Base-by-base conservation (phyloP, 2,888 invertebrate species). In the Aleiodes testaceus region DNA sequence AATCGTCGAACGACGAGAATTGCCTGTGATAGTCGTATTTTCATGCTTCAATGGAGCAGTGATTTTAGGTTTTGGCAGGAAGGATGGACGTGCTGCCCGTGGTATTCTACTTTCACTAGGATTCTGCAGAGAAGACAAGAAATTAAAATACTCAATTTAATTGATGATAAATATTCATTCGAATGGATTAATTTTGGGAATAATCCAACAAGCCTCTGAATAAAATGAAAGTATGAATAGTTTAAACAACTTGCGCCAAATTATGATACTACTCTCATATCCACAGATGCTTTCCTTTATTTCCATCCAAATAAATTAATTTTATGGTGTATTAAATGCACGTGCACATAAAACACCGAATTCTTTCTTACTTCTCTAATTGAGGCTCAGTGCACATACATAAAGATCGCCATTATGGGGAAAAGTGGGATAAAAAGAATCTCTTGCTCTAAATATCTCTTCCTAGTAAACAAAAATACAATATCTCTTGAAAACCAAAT, bases 41-140 rank as follows among this genome's bases (percentile, higher is more conserved):
- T 36, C 66, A 66, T 72, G 72, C 53, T 78, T 79, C 16, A 80
- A 73, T 9, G 78, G 72, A 14, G 77, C 78, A 26, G 80, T 73
- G 20, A 80, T 71, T 73, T 81, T 79, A 22, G 82, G 77, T 74
- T 85, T 85, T 16, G 84, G 82, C 61, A 85, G 81, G 70, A 85
- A 82, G 66, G 85, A 84, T 55, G 85, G 83, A 47, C 84, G 76
- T 65, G 75, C 78, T 52, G 82, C 79, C 67, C 85, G 79, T 71
- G 85, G 85, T 78, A 85, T 85, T 65, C 84, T 82, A 74, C 85
- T 85, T 78, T 85, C 85, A 73, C 82, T 81, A 74, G 81, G 79
- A 79, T 85, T 85, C 85, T 85, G 81, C 6, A 79, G 81, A 53
- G 18, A 59, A 61, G 18, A 20, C 12, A 49, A 52, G 14, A 61